These are phyloP conservation scores for Agonopterix alstromeriana DNA, from an alignment of 2,888 invertebrate genomes.

Conservation along the genomic window DNA sequence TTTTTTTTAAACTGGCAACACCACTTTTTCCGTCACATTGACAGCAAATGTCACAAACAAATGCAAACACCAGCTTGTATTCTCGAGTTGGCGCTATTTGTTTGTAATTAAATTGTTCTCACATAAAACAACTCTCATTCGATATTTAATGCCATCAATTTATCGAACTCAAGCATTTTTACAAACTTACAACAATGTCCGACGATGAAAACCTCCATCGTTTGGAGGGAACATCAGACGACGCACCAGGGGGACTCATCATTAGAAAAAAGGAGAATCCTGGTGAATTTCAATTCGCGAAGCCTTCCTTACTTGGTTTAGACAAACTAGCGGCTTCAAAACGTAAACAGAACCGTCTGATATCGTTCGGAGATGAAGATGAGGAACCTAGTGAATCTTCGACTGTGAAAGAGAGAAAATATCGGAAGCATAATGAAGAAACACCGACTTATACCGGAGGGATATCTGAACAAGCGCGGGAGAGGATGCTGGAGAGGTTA, in stretches of 20 bases:
- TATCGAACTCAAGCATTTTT: background rate
- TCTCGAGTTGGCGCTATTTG: conserved; percentile 1
- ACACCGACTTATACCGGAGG: conserved; percentile 97
- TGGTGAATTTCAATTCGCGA: conserved; percentile 85
- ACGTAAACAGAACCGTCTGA: conserved; percentile 80
- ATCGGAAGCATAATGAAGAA: conserved; percentile 88
- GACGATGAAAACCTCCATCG: conserved; percentile 81
- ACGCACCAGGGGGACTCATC: conserved; percentile 83
- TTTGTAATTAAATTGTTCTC: conserved; percentile 2
- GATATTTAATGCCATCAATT: background rate
- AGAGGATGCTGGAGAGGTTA: conserved; percentile 82
- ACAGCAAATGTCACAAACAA: too few relatives aligned
- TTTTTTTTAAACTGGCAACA: too few relatives aligned
- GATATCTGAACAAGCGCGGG: conserved; percentile 86
- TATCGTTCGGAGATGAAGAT: conserved; percentile 77
- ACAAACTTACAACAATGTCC: conserved; percentile 31
- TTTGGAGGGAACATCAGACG: conserved; percentile 80
- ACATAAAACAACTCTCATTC: background rate
- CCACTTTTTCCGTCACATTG: too few relatives aligned
- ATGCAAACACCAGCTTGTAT: background rate
- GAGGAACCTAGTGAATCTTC: conserved; percentile 30
- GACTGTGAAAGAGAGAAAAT: conserved; percentile 75
- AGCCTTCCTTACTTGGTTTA: conserved; percentile 86
- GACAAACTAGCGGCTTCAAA: conserved; percentile 90
- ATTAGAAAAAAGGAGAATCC: conserved; percentile 79